Base-by-base conservation (phyloP, 2,113 vertebrate genomes). In the Bubo bubo region DNA sequence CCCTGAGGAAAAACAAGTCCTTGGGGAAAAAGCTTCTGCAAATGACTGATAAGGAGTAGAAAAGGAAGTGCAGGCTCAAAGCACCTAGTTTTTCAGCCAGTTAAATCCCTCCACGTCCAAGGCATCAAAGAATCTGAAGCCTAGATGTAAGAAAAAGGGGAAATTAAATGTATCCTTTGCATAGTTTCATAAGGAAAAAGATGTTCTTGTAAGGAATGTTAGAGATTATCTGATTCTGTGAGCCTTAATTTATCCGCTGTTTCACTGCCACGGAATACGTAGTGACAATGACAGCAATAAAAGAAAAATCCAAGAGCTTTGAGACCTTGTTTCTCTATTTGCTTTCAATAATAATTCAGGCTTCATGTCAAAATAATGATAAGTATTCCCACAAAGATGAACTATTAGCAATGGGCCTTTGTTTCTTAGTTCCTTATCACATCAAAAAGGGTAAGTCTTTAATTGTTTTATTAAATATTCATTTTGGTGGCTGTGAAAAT, bases 401-500 rank as follows among this genome's bases (percentile, higher is more conserved):
- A 97, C 97, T 97, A 97, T 97, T 98, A 97, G 95, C 9, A 12
- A 94, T 95, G 94, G 96, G 96, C 84, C 94, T 98, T 97, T 98
- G 95, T 97, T 92, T 95, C 52, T 88, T 82, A 88, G 53, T 88
- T 97, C 88, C 84, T 93, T 85, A 85, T 89, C 96, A 95, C 91
- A 96, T 97, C 97, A 97, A 96, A 98, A 98, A 86, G 79, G 67
- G 64, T 94, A 98, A 93, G 96, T 97, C 95, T 98, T 97, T 97
- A 96, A 96, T 97, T 96, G 86, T 97, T 97, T 98, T 98, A 98
- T 98, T 97, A 98, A 98, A 98, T 98, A 98, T 98, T 98, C 95
- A 98, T 98, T 98, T 97, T 94, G 85, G 71, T 97, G 86, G 68
- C 93, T 97, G 93, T 96, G 97, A 96, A 98, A 98, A 97, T 96